Conservation (phyloP, 1,140 invertebrate species). For the Drosophila dunni region DNA sequence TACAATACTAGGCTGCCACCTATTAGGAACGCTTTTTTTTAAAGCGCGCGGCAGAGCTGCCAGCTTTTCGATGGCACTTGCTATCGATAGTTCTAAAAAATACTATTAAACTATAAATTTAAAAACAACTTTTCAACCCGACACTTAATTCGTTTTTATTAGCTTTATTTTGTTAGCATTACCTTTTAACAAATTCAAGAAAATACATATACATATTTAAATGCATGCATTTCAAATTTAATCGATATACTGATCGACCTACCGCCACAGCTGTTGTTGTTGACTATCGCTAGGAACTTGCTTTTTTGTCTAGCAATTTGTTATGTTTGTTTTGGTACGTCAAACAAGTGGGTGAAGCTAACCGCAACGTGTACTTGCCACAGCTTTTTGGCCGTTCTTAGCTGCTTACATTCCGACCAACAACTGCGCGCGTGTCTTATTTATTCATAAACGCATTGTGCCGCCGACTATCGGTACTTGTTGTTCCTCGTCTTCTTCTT, state of each 20-base stretch:
- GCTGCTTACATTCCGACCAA: neutral
- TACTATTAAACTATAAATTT: too few species aligned
- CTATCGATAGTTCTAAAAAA: neutral
- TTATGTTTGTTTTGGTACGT: conserved; percentile 30
- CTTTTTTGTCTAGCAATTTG: conserved; percentile 8
- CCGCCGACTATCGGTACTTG: conserved; percentile 17
- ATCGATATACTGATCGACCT: conserved; percentile 4
- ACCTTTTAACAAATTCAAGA: too few species aligned
- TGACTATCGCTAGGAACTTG: conserved; percentile 14
- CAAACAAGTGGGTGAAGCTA: conserved; percentile 25
- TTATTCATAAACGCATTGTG: conserved; percentile 6
- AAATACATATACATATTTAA: too few species aligned
- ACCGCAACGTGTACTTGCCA: conserved; percentile 11
- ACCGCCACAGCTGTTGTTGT: conserved; percentile 16
- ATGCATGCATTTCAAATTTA: neutral
- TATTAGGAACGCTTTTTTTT: conserved; percentile 23
- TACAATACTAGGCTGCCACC: conserved; percentile 41
- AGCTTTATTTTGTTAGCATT: too few species aligned
- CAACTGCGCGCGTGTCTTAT: conserved; percentile 16
- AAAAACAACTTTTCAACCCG: too few species aligned
- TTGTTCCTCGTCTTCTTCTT: conserved; percentile 31
- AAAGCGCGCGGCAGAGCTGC: conserved; percentile 40
- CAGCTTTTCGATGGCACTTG: conserved; percentile 14
- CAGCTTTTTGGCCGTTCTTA: conserved; percentile 5
- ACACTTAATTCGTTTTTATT: too few species aligned